Base-by-base conservation (phyloP, 2,888 invertebrate species). In the Stenchaetothrips biformis region DNA sequence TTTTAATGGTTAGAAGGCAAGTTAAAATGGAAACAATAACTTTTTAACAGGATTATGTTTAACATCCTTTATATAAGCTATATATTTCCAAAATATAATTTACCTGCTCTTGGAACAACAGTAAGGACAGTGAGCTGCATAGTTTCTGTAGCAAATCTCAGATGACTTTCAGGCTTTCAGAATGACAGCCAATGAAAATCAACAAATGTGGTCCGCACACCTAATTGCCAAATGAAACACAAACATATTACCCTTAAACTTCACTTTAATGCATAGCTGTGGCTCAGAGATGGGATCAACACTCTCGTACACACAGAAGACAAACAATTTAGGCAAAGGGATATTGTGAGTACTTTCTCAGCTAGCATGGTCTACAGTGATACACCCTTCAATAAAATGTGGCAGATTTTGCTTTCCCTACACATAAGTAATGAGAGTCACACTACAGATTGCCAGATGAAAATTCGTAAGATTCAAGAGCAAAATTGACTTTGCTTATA, bases 141-240 rank as follows among this genome's bases (percentile, higher is more conserved):
- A 25, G 67, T 67, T 67, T 25, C 4, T 25, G 67, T 25, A 25
- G 67, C 25, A 7, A 74, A 25, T 25, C 7, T 25, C 25, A 7
- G 21, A 21, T 74, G 67, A 74, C 25, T 74, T 74, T 11, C 11
- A 7, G 2, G 11, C 11, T 59, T 0, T 16, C 21, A 21, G 25
- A 11, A 25, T 25, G 11, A 7, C 25, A 74, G 25, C 67, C 67
- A 25, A 11, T 11, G 21, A 74, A 74, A 74, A 74, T 74, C 25
- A 74, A 25, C 67, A 21, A 74, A 7, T 74, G 25, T 74, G 67
- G 67, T 74, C 67, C 67, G 25, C 67, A 74, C 67, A 74, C 67
- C 67, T 74, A 74, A 74, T 25, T 74, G 67, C 25, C 25, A 25
- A 7, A 25, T 74, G 25, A 74, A 74, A 74, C 11, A 74, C 18